Evolutionary conservation across 1,140 invertebrate species (phyloP).

Genomic region (Heliconius congener): DNA sequence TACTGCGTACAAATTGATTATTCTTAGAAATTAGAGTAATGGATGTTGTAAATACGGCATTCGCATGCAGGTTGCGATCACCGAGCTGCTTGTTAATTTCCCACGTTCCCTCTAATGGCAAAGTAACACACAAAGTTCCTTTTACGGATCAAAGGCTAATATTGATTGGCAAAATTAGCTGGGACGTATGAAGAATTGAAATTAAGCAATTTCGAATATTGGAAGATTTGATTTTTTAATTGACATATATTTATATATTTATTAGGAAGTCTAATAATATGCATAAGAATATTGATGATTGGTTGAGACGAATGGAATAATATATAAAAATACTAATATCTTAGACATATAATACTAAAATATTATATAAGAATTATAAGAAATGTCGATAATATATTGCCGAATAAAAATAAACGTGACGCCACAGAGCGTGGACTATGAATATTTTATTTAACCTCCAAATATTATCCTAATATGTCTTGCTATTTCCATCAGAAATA

Average conservation of each 20-base stretch:
- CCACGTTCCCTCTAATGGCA: slow-evolving; percentile 62
- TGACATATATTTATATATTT: neutral
- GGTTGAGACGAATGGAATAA: no score
- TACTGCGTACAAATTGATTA: slow-evolving; percentile 57
- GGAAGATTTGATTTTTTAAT: neutral
- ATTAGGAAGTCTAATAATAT: neutral
- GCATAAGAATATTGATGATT: no score
- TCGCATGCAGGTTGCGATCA: slow-evolving; percentile 62
- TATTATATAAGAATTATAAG: no score
- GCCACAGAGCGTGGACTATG: neutral
- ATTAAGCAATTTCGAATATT: slow-evolving; percentile 14
- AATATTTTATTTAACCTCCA: neutral
- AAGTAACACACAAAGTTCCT: slow-evolving; percentile 67
- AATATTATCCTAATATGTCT: neutral
- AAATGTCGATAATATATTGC: neutral
- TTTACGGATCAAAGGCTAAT: slow-evolving; percentile 53
- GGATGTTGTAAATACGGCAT: slow-evolving; percentile 59
- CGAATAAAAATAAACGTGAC: neutral
- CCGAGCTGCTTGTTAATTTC: slow-evolving; percentile 64
- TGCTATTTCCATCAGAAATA: neutral
- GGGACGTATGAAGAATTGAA: slow-evolving; percentile 47
- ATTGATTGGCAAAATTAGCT: slow-evolving; percentile 58
- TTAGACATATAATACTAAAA: no score
- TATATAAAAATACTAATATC: no score
- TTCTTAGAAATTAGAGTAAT: slow-evolving; percentile 53